phyloP scores from a whole-genome alignment of 1,140 invertebrate species.

The roundworm (Caenorhabditis elegans) region DNA sequence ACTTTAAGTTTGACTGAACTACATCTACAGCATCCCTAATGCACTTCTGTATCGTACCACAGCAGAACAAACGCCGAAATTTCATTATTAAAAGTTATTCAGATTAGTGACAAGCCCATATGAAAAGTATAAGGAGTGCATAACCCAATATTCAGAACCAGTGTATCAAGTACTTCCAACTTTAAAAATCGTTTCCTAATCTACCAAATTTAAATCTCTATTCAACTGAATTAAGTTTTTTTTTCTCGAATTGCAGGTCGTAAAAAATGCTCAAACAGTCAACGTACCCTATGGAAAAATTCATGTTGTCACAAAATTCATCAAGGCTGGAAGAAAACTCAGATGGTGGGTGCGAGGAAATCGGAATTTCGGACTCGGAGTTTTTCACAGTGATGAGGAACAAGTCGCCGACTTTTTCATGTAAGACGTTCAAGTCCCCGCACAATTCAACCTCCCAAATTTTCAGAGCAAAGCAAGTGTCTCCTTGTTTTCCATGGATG shows the following conservation, averaged over 20 bases:
- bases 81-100: no score
- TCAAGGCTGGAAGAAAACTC: neutral
- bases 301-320: neutral
- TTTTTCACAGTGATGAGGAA: constrained; percentile 13
- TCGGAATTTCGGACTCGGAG: constrained; percentile 29
- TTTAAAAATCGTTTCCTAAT: no score
- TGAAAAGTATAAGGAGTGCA: no score
- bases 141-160: no score
- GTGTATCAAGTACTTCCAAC: no score
- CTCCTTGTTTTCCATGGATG: constrained; percentile 40
- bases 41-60: no score
- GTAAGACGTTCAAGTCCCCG: neutral
- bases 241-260: neutral
- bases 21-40: no score
- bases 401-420: neutral
- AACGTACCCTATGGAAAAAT: constrained; percentile 21
- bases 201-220: neutral
- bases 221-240: neutral
- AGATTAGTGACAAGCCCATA: no score
- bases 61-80: no score
- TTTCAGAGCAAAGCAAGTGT: constrained; percentile 32
- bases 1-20: no score
- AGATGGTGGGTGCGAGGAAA: constrained; percentile 35
- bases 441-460: no score
- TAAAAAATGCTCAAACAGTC: neutral